A percentile compares a stretch with the other conserved stretches of the same genome.
These are phyloP conservation scores for Sebastes trivittatus DNA, from an alignment of 2,797 vertebrate species.

Conservation along the genomic window DNA sequence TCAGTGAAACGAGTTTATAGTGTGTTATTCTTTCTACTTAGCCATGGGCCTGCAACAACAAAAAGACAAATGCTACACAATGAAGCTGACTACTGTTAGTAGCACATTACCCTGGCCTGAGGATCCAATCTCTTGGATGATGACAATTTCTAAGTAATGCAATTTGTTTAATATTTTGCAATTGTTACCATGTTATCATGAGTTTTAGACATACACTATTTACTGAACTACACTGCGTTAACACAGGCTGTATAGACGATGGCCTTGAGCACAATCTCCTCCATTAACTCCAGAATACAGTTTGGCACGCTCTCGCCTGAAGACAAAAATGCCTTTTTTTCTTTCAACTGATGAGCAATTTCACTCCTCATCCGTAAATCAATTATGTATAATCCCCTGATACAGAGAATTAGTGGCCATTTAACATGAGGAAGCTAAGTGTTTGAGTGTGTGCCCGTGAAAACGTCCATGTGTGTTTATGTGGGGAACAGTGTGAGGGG, in stretches of 20 bases:
- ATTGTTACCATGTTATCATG: background rate
- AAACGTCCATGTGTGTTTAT: conserved; percentile 44
- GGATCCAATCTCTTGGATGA: background rate
- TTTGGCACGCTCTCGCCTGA: conserved; percentile 43
- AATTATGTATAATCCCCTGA: conserved; percentile 84
- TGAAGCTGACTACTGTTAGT: background rate
- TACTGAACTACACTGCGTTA: conserved; percentile 9
- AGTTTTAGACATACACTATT: background rate
- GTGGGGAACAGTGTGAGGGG: conserved; percentile 7
- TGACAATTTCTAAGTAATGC: background rate
- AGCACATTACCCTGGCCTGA: background rate
- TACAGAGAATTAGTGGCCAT: conserved; percentile 78
- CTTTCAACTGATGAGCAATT: conserved; percentile 76
- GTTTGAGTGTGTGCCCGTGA: conserved; percentile 46
- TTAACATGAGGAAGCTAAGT: conserved; percentile 67
- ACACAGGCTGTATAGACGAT: conserved; percentile 1
- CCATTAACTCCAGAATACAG: conserved; percentile 50
- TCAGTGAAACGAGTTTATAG: background rate
- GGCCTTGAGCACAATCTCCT: conserved; percentile 27
- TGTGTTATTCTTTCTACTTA: background rate
- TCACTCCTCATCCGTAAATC: conserved; percentile 80
- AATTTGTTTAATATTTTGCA: no score
- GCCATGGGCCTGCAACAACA: background rate
- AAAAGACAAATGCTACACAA: background rate
- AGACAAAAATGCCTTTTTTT: conserved; percentile 62